Base-by-base conservation (phyloP, 2,888 invertebrate genomes). In the Chrysolina americana region DNA sequence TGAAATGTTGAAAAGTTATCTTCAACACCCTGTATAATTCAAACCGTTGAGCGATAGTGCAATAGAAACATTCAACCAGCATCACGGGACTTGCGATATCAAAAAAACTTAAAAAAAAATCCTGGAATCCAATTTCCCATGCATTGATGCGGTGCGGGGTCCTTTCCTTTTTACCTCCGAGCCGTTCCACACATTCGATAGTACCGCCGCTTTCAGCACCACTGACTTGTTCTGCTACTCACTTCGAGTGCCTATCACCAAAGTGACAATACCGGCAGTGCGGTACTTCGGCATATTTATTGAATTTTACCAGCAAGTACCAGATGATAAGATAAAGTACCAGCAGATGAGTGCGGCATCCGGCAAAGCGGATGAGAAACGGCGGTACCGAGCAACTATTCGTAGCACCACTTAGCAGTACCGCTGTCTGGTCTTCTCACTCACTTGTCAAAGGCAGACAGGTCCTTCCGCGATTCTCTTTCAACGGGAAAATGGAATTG, bases 251-350 rank as follows among this genome's bases (percentile, higher is more conserved):
- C 50, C 65, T 50, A 50, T 65, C 65, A 65, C 48, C 28, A 6
- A 21, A 48, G 65, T 65, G 65, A 65, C 65, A 65, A 47, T 65
- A 65, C 65, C 41, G 50, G 65, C 65, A 50, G 63, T 63, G 70
- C 70, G 70, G 47, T 63, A 50, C 48, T 41, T 44, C 70, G 50
- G 65, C 65, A 65, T 73, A 73, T 73, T 73, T 73, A 73, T 73
- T 69, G 68, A 63, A 73, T 73, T 73, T 69, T 21, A 48, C 68
- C 62, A 68, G 63, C 73, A 69, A 48, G 63, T 48, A 73, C 68
- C 68, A 73, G 73, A 73, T 73, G 70, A 70, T 70, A 70, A 70
- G 70, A 70, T 70, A 70, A 70, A 70, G 63, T 47, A 64, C 64
- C 63, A 65, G 70, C 41, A 70, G 70, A 70, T 70, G 70, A 68